These are phyloP conservation scores for Dugesia japonica DNA, from an alignment of 2,888 invertebrate species.

Conservation along the genomic window DNA sequence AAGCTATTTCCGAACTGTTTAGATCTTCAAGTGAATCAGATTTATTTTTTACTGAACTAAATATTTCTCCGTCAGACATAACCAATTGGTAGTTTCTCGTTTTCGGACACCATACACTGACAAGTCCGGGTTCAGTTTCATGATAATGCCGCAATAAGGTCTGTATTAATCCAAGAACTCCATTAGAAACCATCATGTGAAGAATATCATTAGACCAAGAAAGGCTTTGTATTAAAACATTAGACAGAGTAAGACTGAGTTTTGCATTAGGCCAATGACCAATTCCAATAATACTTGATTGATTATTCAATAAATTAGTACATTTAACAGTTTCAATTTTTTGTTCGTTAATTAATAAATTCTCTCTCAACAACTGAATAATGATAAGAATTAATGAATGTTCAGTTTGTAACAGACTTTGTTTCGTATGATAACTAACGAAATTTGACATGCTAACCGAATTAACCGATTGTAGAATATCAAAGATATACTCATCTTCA, in stretches of 20 bases:
- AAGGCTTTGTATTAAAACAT: not conserved
- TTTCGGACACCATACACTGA: not conserved
- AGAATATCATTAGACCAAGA: not conserved
- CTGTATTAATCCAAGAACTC: not conserved
- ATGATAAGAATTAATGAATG: not conserved
- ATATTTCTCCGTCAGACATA: not conserved
- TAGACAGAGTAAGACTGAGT: not conserved
- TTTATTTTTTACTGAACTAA: not conserved
- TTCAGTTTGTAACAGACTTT: not conserved
- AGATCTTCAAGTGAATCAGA: conserved; percentile 38
- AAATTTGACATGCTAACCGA: not conserved
- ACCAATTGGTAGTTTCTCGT: not conserved
- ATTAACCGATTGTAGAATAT: not conserved
- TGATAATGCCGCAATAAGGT: not conserved
- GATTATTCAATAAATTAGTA: not conserved
- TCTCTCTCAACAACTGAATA: not conserved
- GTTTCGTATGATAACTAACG: not conserved
- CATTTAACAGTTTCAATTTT: not conserved
- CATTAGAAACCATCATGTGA: not conserved
- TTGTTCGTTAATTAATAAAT: not conserved
- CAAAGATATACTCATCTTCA: not conserved
- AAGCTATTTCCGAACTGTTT: conserved; percentile 70
- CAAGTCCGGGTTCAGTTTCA: not conserved
- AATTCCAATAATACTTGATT: not conserved
- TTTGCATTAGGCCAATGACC: not conserved